Base-by-base conservation (phyloP, 2,888 invertebrate genomes). In the Torymus texanus region DNA sequence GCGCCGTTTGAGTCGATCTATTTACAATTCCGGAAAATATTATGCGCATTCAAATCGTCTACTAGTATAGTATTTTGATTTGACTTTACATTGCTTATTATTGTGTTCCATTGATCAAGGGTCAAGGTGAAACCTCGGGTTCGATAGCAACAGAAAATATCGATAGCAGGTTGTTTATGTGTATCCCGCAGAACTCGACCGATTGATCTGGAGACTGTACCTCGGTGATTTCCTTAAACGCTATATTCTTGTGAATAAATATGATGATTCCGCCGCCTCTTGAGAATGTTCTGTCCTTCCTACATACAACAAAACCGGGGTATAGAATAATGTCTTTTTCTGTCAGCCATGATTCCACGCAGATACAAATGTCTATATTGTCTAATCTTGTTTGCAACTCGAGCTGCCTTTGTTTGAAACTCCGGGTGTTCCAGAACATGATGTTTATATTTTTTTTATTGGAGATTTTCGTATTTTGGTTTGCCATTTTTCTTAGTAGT, bases 41-140 rank as follows among this genome's bases (percentile, higher is more conserved):
- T 55, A 56, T 75, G 73, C 0, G 73, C 62, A 51, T 63, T 63
- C 21, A 73, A 63, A 24, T 73, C 63, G 0, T 63, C 53, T 10
- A 62, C 11, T 14, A 72, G 18, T 10, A 72, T 53, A 61, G 12
- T 16, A 24, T 70, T 55, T 1, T 56, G n/a, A 21, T 72, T 41
- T 16, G 2, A 0, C 2, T 63, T 24, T 12, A 51, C 16, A 51
- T 72, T 72, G n/a, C 13, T 53, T 18, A 62, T 13, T 13, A 72
- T 72, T 12, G 3, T 21, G 12, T 61, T 21, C 53, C 72, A 72
- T 62, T 72, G 18, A 12, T 53, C 21, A 4, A 51, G 21, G 1
- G 13, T 18, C 4, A 72, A 24, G 8, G 53, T 53, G 12, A 16
- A 0, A 13, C 51, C 51, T 21, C 51, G 62, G 12, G 18, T 14